Evolutionary conservation across 2,888 invertebrate genomes (phyloP).

Genomic region (Alloplasta piceator): DNA sequence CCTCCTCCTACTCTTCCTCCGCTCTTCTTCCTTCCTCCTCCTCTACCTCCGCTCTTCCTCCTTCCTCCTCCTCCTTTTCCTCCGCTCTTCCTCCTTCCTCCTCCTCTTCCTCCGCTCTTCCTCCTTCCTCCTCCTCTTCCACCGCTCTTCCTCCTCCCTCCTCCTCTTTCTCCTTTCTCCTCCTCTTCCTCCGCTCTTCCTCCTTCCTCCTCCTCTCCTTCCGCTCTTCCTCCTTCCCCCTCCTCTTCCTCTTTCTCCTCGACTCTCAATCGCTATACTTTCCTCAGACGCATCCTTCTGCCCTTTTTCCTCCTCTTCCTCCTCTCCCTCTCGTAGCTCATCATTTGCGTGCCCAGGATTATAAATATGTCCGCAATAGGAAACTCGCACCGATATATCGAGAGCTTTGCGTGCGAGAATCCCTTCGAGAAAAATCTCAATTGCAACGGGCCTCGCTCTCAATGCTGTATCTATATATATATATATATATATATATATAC

Average conservation of each 20-base stretch:
- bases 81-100: neutral
- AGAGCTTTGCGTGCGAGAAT: conserved; percentile 38
- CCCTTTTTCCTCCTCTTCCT: neutral
- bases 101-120: too few relatives aligned
- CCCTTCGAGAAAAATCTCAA: neutral
- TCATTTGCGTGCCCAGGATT: conserved; percentile 9
- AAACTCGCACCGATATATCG: conserved; percentile 37
- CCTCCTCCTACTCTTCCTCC: neutral
- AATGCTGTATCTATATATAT: neutral
- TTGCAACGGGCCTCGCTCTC: too few relatives aligned
- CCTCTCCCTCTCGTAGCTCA: neutral
- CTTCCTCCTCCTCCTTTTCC: neutral
- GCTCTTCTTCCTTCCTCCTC: neutral
- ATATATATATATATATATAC: conserved; percentile 11
- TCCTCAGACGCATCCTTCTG: neutral
- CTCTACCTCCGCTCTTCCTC: neutral
- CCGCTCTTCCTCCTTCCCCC: neutral
- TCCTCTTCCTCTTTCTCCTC: neutral
- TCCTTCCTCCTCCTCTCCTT: neutral
- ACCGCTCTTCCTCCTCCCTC: neutral
- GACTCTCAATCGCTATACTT: neutral
- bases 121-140: neutral
- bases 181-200: too few relatives aligned
- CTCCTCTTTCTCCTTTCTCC: neutral
- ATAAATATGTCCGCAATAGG: conserved; percentile 49